phyloP scores from a whole-genome alignment of 1,140 invertebrate genomes.

The Zaprionus camerounensis region DNA sequence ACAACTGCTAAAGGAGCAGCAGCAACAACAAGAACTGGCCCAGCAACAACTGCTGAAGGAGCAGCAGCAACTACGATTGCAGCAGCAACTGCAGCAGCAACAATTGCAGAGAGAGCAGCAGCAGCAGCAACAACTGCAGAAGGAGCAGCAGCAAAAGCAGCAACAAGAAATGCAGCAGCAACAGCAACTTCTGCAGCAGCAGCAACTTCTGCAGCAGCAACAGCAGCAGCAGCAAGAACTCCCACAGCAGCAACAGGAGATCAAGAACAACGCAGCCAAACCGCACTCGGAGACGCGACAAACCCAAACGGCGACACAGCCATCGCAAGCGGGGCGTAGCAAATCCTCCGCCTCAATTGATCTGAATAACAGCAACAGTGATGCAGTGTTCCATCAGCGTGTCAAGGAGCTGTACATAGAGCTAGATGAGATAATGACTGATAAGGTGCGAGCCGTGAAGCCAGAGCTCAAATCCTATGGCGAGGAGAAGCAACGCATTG shows the following conservation, averaged over 20 bases:
- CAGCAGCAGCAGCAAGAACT: neutral
- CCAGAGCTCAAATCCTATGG: slow-evolving; percentile 30
- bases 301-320: slow-evolving; percentile 27
- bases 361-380: slow-evolving; percentile 61
- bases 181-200: neutral
- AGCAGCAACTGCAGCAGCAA: neutral
- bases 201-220: neutral
- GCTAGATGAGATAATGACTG: slow-evolving; percentile 43
- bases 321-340: slow-evolving; percentile 1
- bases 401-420: slow-evolving; percentile 51
- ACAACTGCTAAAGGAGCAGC: too few species aligned
- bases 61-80: too few species aligned
- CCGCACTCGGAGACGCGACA: slow-evolving; percentile 48
- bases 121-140: neutral
- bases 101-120: neutral
- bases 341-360: slow-evolving; percentile 30
- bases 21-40: too few species aligned
- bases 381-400: slow-evolving; percentile 60
- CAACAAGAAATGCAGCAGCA: slow-evolving; percentile 1
- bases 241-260: slow-evolving; percentile 14
- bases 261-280: slow-evolving; percentile 15
- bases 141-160: neutral
- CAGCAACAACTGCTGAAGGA: too few species aligned
- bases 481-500: slow-evolving; percentile 46
- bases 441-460: slow-evolving; percentile 31